Evolutionary conservation across 2,888 invertebrate species (phyloP).

Genomic region (Meloe dianella): DNA sequence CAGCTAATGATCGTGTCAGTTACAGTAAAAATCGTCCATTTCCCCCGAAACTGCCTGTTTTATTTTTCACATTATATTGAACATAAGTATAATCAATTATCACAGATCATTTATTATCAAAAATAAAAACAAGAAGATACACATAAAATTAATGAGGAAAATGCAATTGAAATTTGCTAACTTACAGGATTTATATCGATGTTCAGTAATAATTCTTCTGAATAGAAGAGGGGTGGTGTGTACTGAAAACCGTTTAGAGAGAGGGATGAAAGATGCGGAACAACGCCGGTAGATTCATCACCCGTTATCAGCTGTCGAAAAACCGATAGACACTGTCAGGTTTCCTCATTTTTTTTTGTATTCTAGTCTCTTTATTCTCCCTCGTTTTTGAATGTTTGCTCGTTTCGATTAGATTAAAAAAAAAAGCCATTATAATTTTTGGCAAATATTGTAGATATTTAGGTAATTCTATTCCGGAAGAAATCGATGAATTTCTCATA

Average conservation of each 20-base stretch:
- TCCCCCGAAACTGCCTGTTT: background rate
- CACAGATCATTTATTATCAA: background rate
- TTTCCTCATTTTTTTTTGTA: background rate
- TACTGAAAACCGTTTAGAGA: slow-evolving; percentile 31
- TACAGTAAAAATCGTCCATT: slow-evolving; percentile 24
- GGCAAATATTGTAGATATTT: background rate
- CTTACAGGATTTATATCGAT: background rate
- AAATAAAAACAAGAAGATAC: background rate
- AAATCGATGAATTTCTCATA: background rate
- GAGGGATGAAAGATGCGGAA: slow-evolving; percentile 31
- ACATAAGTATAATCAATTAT: slow-evolving; percentile 18
- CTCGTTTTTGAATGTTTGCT: background rate
- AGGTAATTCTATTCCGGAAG: background rate
- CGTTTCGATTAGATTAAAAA: background rate
- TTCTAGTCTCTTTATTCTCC: background rate
- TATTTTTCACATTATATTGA: slow-evolving; percentile 9
- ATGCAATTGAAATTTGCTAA: slow-evolving; percentile 8
- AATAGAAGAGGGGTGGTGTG: background rate
- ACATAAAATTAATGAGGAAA: slow-evolving; percentile 11
- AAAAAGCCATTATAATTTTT: background rate
- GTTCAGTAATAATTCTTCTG: slow-evolving; percentile 21
- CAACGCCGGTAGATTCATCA: slow-evolving; percentile 31
- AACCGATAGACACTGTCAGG: slow-evolving; percentile 23
- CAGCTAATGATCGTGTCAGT: slow-evolving; percentile 30
- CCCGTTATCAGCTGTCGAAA: slow-evolving; percentile 30